Conservation (phyloP, 2,113 vertebrate genomes). For the Tiliqua scincoides region DNA sequence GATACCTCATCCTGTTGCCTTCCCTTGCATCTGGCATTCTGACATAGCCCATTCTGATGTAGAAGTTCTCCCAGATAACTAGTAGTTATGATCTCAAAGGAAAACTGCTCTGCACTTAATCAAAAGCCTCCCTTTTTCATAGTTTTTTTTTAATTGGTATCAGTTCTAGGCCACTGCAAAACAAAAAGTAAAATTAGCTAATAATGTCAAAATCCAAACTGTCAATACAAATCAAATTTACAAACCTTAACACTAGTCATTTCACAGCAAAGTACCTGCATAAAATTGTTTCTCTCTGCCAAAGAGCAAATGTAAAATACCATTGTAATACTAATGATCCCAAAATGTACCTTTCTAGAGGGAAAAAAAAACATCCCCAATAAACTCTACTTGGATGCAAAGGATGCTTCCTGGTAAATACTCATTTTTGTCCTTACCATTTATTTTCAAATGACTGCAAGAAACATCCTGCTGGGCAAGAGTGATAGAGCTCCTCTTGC, state of each 20-base stretch:
- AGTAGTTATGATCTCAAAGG: neutral
- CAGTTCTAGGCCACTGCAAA: neutral
- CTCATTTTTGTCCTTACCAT: neutral
- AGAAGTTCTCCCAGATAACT: neutral
- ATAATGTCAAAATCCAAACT: neutral
- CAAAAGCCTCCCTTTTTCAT: neutral
- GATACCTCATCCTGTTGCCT: too few relatives aligned
- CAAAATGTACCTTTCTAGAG: neutral
- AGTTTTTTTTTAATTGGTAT: neutral
- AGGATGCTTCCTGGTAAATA: neutral
- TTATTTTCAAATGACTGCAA: neutral
- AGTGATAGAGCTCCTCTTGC: neutral
- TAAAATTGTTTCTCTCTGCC: neutral
- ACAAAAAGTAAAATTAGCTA: neutral
- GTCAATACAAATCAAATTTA: neutral
- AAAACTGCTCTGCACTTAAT: neutral
- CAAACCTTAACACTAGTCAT: neutral
- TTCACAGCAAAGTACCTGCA: neutral
- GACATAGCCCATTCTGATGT: too few relatives aligned
- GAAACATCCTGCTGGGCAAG: neutral
- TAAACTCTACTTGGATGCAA: neutral
- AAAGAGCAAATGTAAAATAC: neutral
- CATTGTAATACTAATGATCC: neutral
- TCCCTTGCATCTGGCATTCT: too few relatives aligned
- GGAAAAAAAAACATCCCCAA: neutral